A percentile compares a stretch with the other conserved stretches of the same genome.
phyloP scores from a whole-genome alignment of 2,113 vertebrate species.

The Zosterops lateralis region DNA sequence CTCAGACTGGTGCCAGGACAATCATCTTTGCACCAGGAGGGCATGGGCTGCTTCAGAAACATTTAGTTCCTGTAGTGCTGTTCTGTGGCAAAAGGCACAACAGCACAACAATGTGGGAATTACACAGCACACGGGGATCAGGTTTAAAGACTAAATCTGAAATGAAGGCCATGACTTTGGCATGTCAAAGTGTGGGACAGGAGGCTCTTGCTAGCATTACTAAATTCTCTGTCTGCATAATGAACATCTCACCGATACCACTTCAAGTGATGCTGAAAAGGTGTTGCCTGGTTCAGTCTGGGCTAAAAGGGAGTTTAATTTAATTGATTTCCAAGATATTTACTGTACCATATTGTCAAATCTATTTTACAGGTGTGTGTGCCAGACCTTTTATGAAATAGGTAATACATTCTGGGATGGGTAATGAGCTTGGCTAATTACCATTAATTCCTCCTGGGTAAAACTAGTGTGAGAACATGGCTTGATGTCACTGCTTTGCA shows the following conservation, averaged over 20 bases:
- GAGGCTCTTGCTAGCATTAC: not conserved
- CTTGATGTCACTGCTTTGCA: conserved; percentile 26
- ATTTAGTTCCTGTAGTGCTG: not conserved
- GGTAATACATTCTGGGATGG: not conserved
- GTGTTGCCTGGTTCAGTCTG: not conserved
- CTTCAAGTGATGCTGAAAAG: not conserved
- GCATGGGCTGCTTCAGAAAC: not conserved
- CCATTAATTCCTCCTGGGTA: conserved; percentile 22
- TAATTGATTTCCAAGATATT: conserved; percentile 25
- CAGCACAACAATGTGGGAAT: not conserved
- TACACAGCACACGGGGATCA: not conserved
- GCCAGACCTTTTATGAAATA: conserved; percentile 21
- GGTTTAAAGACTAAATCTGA: not conserved
- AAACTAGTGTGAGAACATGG: conserved; percentile 31
- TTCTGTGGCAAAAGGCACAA: not conserved
- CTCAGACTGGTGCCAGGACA: not conserved
- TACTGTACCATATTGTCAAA: not conserved
- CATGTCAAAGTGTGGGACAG: not conserved
- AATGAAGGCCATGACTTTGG: not conserved
- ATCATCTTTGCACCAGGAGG: not conserved
- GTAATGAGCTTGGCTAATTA: conserved; percentile 35
- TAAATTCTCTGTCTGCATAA: not conserved
- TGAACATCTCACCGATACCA: not conserved
- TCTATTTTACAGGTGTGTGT: conserved; percentile 7
- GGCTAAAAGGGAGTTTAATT: conserved; percentile 23